Evolutionary conservation across 2,888 invertebrate genomes (phyloP).

Genomic region (Rhamphomyia laevipes): DNA sequence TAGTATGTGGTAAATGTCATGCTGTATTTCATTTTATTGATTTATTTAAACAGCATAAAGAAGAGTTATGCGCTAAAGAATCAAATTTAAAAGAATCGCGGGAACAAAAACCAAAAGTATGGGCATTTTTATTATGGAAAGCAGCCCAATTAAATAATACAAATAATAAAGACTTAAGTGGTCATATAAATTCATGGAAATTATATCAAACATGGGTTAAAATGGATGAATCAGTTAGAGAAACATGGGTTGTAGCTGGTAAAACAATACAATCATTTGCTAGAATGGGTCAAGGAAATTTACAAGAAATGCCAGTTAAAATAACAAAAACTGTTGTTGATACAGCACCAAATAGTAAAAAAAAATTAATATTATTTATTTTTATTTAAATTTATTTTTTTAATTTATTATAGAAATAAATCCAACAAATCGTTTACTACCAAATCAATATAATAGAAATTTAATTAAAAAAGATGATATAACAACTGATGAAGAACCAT

Average conservation of each 20-base stretch:
- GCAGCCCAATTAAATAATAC: slow-evolving; percentile 41
- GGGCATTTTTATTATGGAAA: slow-evolving; percentile 78
- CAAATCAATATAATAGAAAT: too few relatives aligned
- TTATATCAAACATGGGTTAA: slow-evolving; percentile 76
- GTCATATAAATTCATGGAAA: slow-evolving; percentile 58
- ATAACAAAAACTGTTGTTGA: slow-evolving; percentile 38
- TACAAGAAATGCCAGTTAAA: slow-evolving; percentile 39
- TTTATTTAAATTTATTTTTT: too few relatives aligned
- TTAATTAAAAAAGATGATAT: background rate
- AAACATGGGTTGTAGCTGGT: slow-evolving; percentile 71
- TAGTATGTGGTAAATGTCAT: slow-evolving; percentile 76
- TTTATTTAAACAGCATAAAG: slow-evolving; percentile 59
- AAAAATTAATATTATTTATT: too few relatives aligned
- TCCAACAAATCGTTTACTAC: background rate
- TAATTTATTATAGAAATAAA: background rate
- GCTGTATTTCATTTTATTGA: slow-evolving; percentile 68
- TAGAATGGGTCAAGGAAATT: slow-evolving; percentile 41
- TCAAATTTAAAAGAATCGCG: slow-evolving; percentile 47
- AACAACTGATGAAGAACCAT: slow-evolving; percentile 2
- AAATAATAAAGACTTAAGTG: slow-evolving; percentile 35
- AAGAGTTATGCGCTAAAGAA: slow-evolving; percentile 45
- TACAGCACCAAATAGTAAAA: slow-evolving; percentile 20
- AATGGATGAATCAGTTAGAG: slow-evolving; percentile 59
- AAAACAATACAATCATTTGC: slow-evolving; percentile 61
- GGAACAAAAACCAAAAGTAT: slow-evolving; percentile 65